phyloP scores from a whole-genome alignment of 2,888 invertebrate genomes.

The Agriopis aurantiaria region DNA sequence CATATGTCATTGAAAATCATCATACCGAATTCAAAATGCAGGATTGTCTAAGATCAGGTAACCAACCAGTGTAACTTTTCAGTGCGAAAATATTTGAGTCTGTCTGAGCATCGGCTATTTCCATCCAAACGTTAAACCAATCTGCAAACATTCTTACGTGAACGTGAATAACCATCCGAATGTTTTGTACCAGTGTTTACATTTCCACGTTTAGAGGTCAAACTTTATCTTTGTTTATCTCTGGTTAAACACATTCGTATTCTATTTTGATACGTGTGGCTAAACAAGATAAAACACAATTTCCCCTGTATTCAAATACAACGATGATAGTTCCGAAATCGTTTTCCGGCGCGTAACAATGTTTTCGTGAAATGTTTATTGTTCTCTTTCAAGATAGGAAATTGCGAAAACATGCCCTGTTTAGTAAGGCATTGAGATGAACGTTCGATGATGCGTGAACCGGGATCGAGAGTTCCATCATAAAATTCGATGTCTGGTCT shows the following conservation, averaged over 20 bases:
- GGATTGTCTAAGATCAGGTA: background rate
- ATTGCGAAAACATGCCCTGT: slow-evolving; percentile 25
- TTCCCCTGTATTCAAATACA: slow-evolving; percentile 26
- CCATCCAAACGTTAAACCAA: background rate
- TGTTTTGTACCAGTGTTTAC: slow-evolving; percentile 27
- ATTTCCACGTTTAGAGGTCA: slow-evolving; percentile 38
- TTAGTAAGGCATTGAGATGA: background rate
- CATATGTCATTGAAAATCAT: too few relatives aligned
- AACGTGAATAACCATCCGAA: background rate
- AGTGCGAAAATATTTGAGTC: background rate
- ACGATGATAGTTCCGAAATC: slow-evolving; percentile 29
- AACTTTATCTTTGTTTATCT: slow-evolving; percentile 37
- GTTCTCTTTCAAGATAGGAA: slow-evolving; percentile 26
- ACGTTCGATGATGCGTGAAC: slow-evolving; percentile 8
- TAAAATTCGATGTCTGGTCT: background rate
- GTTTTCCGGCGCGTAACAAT: slow-evolving; percentile 28
- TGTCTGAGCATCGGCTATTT: background rate
- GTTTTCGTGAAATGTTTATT: slow-evolving; percentile 32
- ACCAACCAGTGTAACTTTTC: background rate
- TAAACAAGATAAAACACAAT: slow-evolving; percentile 22
- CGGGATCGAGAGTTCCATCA: slow-evolving; percentile 4
- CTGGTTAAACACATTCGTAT: background rate
- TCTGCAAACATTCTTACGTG: background rate
- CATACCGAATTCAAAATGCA: too few relatives aligned
- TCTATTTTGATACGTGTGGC: slow-evolving; percentile 17